Evolutionary conservation across 2,888 invertebrate species (phyloP), one percentile per base, ranked within the genome.

Genomic region (Palloptera scutellata): DNA sequence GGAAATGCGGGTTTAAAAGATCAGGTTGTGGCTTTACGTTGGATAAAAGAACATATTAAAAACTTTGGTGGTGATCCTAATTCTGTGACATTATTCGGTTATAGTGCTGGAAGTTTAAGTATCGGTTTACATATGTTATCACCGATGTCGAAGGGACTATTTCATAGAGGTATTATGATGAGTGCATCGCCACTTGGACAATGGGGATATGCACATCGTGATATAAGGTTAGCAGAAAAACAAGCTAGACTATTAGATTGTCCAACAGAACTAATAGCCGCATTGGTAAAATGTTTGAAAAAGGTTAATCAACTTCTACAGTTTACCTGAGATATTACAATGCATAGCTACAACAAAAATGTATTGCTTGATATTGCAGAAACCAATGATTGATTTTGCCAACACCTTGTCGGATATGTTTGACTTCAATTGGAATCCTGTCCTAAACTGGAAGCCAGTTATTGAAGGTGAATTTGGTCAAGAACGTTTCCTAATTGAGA

Each of bases 1-100:
- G 91, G 91, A 5, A 92, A 92, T 81, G 87, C 89, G 54, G 92
- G 90, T 0, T 81, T 91, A 57, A 91, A 91, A 77, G 92, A 92
- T 80, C 91, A 92, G 82, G 90, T 91, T 1, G 79, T 85, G 1
- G 91, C 89, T 0, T 80, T 92, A 59, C 87, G 87, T 73, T 92
- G 91, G 91, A 86, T 92, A 2, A 86, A 87, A 73, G 80, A 86
- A 19, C 89, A 92, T 75, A 91, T 91, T 66, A 86, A 83, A 0
- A 80, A 87, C 0, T 92, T 91, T 74, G 91, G 91, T 0, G 92
- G 92, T 1, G 87, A 91, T 80, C 88, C 90, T 0, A 82, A 87
- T 60, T 83, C 83, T 0, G 89, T 92, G 0, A 92, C 91, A 0
- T 83, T 92, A 45, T 77, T 87, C 1, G 92, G 92, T 0, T 88